These are phyloP conservation scores for Leptopterna dolabrata DNA, from an alignment of 2,888 invertebrate genomes.

Conservation along the genomic window DNA sequence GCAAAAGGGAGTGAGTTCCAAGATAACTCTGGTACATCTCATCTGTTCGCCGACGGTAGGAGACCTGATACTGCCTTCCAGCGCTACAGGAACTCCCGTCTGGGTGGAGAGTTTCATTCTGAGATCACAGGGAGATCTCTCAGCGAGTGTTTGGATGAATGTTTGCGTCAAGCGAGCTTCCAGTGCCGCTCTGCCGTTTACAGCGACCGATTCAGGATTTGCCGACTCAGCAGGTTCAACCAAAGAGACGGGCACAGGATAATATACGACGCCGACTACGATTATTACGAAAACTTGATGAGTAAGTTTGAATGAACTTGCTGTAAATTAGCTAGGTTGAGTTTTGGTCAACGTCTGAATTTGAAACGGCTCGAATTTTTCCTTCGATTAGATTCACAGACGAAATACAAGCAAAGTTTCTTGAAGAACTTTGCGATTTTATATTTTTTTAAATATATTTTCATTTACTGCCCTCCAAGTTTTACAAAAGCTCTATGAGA, in stretches of 20 bases:
- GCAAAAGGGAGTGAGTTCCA: slow-evolving; percentile 90
- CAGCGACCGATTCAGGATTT: slow-evolving; percentile 86
- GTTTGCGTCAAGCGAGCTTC: slow-evolving; percentile 88
- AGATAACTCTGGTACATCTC: slow-evolving; percentile 86
- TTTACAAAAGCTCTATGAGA: too few species aligned
- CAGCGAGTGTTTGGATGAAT: slow-evolving; percentile 91
- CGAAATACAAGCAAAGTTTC: too few species aligned
- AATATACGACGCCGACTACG: slow-evolving; percentile 90
- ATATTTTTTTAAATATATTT: too few species aligned
- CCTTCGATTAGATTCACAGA: too few species aligned
- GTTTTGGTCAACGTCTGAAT: too few species aligned
- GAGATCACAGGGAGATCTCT: slow-evolving; percentile 89
- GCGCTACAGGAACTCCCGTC: slow-evolving; percentile 84
- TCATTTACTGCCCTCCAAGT: too few species aligned
- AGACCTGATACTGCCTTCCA: slow-evolving; percentile 91
- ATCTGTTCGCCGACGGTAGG: slow-evolving; percentile 83
- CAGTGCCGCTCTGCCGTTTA: slow-evolving; percentile 91
- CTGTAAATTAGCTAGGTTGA: background rate
- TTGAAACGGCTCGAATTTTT: too few species aligned
- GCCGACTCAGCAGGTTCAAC: slow-evolving; percentile 86
- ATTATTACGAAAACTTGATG: slow-evolving; percentile 93
- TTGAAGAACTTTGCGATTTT: too few species aligned
- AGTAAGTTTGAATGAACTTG: slow-evolving; percentile 75
- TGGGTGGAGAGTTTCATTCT: slow-evolving; percentile 89
- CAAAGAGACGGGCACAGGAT: slow-evolving; percentile 89